Percentiles rank a stretch among this genome's conserved stretches.
Conservation (phyloP, 2,113 vertebrate genomes). For the Etia nguti region DNA sequence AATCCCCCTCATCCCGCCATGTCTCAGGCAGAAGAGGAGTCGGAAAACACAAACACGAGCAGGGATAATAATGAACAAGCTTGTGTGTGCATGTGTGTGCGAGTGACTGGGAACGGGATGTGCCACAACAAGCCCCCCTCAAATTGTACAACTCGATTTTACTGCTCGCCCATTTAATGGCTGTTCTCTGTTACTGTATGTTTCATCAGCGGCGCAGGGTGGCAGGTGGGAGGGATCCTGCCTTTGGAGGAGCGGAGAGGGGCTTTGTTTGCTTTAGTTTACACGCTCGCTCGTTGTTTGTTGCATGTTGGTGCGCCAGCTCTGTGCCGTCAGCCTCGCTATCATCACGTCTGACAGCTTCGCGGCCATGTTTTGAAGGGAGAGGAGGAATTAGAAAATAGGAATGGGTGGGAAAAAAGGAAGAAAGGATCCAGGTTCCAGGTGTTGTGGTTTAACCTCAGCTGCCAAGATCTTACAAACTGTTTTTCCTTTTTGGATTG, state of each 20-base stretch:
- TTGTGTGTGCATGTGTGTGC: constrained; percentile 11
- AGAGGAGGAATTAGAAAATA: constrained; percentile 53
- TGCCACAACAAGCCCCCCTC: constrained; percentile 54
- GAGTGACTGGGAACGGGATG: constrained; percentile 24
- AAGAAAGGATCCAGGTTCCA: constrained; percentile 36
- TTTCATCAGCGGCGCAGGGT: constrained; percentile 72
- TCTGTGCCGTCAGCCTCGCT: constrained; percentile 55
- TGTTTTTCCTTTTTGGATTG: constrained; percentile 24
- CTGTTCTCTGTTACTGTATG: constrained; percentile 65
- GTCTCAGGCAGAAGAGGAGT: constrained; percentile 32
- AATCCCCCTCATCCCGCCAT: constrained; percentile 29
- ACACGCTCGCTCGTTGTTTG: constrained; percentile 68
- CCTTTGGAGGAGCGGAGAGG: constrained; percentile 62
- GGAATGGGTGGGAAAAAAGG: constrained; percentile 2
- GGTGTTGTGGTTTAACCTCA: constrained; percentile 41
- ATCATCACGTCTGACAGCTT: constrained; percentile 71
- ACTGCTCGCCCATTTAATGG: constrained; percentile 61
- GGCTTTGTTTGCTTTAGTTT: constrained; percentile 78
- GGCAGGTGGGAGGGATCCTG: constrained; percentile 69
- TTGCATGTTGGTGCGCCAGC: constrained; percentile 67
- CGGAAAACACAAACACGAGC: constrained; percentile 49
- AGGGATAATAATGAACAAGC: constrained; percentile 67
- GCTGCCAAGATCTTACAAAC: constrained; percentile 42
- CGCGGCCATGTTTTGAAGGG: constrained; percentile 60
- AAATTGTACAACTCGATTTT: constrained; percentile 42